A percentile compares a stretch with the other conserved stretches of the same genome.
These are phyloP conservation scores for Metallyticus violacea DNA, from an alignment of 2,888 invertebrate species.

Conservation along the genomic window DNA sequence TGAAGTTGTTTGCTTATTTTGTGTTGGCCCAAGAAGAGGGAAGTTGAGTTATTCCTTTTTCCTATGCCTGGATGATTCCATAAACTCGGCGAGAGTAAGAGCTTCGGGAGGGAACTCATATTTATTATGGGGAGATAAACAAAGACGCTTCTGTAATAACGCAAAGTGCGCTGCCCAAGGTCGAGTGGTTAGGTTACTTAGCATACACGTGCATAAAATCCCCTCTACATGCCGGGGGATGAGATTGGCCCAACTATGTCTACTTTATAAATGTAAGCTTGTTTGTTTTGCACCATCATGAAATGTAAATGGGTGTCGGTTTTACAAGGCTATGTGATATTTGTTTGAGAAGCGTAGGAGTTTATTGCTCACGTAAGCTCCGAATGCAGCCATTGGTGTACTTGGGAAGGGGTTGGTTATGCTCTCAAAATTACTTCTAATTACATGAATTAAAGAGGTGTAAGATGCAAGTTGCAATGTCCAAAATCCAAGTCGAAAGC, in stretches of 20 bases:
- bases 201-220: not conserved
- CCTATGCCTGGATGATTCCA: not conserved
- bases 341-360: too few relatives aligned
- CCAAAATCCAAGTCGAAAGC: too few relatives aligned
- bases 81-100: not conserved
- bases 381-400: too few relatives aligned
- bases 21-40: not conserved
- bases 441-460: too few relatives aligned
- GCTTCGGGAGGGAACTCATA: not conserved
- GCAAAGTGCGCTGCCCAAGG: not conserved
- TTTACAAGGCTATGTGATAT: not conserved
- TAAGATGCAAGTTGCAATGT: too few relatives aligned
- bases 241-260: too few relatives aligned
- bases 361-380: too few relatives aligned
- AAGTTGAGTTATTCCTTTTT: not conserved
- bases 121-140: not conserved
- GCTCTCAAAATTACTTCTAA: too few relatives aligned
- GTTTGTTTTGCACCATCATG: too few relatives aligned
- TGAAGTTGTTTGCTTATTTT: not conserved
- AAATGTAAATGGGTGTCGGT: too few relatives aligned
- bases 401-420: too few relatives aligned
- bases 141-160: not conserved
- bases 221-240: not conserved
- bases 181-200: not conserved
- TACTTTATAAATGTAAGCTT: too few relatives aligned